Conservation (phyloP, 1,140 invertebrate species). For the Zaprionus tsacasi region DNA sequence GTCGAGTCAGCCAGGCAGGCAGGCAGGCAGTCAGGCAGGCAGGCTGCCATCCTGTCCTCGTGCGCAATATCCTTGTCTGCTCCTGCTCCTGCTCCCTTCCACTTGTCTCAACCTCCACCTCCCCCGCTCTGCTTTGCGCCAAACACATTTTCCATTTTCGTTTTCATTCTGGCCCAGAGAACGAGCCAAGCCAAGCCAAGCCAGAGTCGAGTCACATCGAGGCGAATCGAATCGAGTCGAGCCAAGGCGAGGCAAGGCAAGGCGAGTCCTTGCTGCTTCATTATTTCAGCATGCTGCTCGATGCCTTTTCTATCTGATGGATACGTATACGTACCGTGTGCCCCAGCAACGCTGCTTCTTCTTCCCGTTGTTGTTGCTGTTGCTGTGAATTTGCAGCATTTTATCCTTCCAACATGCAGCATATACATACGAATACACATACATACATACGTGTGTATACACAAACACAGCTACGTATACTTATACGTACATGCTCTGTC, state of each 20-base stretch:
- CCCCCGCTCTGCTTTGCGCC: conserved; percentile 13
- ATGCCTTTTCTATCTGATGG: conserved; percentile 82
- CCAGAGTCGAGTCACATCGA: conserved; percentile 21
- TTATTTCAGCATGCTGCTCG: conserved; percentile 81
- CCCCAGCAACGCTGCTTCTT: conserved; percentile 37
- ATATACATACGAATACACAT: conserved; percentile 5
- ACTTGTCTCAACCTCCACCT: not conserved
- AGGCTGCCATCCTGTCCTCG: conserved; percentile 78
- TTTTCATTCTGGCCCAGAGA: conserved; percentile 72
- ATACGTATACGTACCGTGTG: conserved; percentile 80
- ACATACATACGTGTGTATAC: not conserved
- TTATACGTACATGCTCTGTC: conserved; percentile 7
- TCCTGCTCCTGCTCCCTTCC: conserved; percentile 30
- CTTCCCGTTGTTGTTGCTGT: conserved; percentile 54
- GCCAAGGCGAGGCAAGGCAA: conserved; percentile 39
- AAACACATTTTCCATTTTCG: conserved; percentile 77
- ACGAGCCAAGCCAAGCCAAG: conserved; percentile 26
- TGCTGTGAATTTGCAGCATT: conserved; percentile 80
- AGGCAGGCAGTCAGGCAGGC: conserved; percentile 45
- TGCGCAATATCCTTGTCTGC: conserved; percentile 76
- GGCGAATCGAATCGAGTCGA: conserved; percentile 52
- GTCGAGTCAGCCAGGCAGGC: conserved; percentile 53
- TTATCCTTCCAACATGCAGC: conserved; percentile 68
- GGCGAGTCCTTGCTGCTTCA: conserved; percentile 81
- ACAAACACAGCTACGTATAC: not conserved